These are phyloP conservation scores for Silurus asotus DNA, from an alignment of 2,113 vertebrate genomes.

Conservation along the genomic window DNA sequence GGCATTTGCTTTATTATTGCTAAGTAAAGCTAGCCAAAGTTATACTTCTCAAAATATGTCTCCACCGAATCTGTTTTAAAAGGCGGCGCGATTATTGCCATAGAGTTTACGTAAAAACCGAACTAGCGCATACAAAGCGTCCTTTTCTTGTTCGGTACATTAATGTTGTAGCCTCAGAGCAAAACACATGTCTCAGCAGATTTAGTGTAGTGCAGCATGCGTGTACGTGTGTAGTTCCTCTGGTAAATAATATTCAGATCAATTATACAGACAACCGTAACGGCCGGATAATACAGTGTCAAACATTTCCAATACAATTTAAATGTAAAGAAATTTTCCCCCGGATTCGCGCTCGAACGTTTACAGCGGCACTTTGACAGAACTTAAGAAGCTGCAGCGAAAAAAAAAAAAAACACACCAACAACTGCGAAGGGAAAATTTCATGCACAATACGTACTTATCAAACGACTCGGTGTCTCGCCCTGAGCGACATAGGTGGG, in stretches of 20 bases:
- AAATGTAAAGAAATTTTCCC: neutral
- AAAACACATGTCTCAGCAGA: neutral
- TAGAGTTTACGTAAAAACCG: neutral
- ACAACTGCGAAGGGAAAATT: conserved; percentile 58
- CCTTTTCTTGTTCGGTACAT: neutral
- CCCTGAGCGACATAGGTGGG: conserved; percentile 61
- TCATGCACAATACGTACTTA: conserved; percentile 69
- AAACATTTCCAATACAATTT: neutral
- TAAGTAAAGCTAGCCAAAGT: too few species aligned
- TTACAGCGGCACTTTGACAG: neutral
- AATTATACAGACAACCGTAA: neutral
- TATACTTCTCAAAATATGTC: too few species aligned
- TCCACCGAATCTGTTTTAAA: neutral
- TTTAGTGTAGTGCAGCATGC: neutral
- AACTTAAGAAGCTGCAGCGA: neutral
- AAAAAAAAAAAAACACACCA: neutral
- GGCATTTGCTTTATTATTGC: too few species aligned
- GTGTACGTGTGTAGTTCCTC: neutral
- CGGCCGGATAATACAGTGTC: neutral
- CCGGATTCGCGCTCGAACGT: too few species aligned
- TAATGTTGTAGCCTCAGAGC: neutral
- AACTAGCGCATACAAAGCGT: neutral
- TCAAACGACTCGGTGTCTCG: conserved; percentile 68
- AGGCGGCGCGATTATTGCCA: neutral
- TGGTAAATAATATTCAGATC: neutral